Conservation (phyloP, 2,888 invertebrate genomes). For the Tenthredo notha region DNA sequence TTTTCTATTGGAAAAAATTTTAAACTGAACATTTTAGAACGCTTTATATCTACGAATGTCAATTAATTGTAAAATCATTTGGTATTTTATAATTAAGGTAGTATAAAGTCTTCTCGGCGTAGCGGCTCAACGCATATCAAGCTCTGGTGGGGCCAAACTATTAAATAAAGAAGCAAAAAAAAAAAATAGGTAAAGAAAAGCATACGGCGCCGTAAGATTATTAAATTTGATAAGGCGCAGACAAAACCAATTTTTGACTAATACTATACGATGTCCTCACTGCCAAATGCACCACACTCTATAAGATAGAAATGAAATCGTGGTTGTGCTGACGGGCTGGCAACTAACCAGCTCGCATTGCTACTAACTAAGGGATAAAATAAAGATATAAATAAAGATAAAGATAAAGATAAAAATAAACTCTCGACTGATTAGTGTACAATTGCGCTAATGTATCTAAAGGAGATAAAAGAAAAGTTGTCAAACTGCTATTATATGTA, state of each 20-base stretch:
- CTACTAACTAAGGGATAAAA: conserved; percentile 63
- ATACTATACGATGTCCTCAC: conserved; percentile 73
- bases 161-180: conserved; percentile 58
- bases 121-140: conserved; percentile 65
- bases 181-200: conserved; percentile 58
- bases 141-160: conserved; percentile 75
- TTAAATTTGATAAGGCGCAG: conserved; percentile 53
- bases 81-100: background rate
- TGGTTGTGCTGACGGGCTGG: conserved; percentile 64
- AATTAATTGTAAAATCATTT: conserved; percentile 13
- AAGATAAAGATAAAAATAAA: conserved; percentile 57
- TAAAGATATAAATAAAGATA: conserved; percentile 32
- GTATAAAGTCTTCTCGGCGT: background rate
- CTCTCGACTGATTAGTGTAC: conserved; percentile 73
- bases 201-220: conserved; percentile 39
- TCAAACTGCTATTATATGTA: conserved; percentile 74
- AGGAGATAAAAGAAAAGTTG: conserved; percentile 67
- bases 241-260: conserved; percentile 65
- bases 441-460: conserved; percentile 71
- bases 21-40: background rate
- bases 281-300: conserved; percentile 74
- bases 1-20: background rate
- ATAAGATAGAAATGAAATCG: conserved; percentile 60
- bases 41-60: background rate
- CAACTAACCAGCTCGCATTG: conserved; percentile 57